A percentile compares a stretch with the other conserved stretches of the same genome.
These are phyloP conservation scores for Cetonia aurata DNA, from an alignment of 2,888 invertebrate species.

Conservation along the genomic window DNA sequence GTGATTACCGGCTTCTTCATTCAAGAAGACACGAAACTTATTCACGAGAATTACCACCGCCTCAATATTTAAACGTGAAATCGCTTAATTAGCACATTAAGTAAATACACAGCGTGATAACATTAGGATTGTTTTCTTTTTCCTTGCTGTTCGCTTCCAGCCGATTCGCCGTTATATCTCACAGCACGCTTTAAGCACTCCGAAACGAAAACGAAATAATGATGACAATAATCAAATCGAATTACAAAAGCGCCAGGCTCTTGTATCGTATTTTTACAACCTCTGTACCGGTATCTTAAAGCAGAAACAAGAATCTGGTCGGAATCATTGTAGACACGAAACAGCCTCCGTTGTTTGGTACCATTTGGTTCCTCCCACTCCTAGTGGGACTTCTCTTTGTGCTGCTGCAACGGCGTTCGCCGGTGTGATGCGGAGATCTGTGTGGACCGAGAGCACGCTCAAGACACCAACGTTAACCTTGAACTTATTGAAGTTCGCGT, in stretches of 20 bases:
- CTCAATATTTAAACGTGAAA: constrained; percentile 30
- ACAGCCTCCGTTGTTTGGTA: constrained; percentile 44
- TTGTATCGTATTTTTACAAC: constrained; percentile 10
- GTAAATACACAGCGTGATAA: constrained; percentile 14
- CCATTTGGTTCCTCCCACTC: constrained; percentile 46
- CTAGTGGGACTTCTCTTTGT: constrained; percentile 43
- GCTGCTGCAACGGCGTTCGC: constrained; percentile 15
- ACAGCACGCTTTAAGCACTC: not conserved
- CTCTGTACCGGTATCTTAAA: constrained; percentile 38
- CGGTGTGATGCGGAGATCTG: constrained; percentile 41
- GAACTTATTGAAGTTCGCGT: constrained; percentile 42
- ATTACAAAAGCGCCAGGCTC: not conserved
- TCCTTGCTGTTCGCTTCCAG: not conserved
- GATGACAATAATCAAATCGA: not conserved
- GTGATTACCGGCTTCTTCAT: constrained; percentile 15
- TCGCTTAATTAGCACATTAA: constrained; percentile 26
- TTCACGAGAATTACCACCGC: constrained; percentile 20
- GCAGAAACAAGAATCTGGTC: constrained; percentile 42
- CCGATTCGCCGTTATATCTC: constrained; percentile 9
- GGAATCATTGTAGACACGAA: constrained; percentile 44
- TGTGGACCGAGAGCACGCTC: constrained; percentile 40
- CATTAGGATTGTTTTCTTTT: constrained; percentile 13
- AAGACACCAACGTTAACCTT: constrained; percentile 41
- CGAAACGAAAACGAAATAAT: too few species aligned
- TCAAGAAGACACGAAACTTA: constrained; percentile 23